Evolutionary conservation across 2,113 vertebrate genomes (phyloP).

Genomic region (Perca fluviatilis): DNA sequence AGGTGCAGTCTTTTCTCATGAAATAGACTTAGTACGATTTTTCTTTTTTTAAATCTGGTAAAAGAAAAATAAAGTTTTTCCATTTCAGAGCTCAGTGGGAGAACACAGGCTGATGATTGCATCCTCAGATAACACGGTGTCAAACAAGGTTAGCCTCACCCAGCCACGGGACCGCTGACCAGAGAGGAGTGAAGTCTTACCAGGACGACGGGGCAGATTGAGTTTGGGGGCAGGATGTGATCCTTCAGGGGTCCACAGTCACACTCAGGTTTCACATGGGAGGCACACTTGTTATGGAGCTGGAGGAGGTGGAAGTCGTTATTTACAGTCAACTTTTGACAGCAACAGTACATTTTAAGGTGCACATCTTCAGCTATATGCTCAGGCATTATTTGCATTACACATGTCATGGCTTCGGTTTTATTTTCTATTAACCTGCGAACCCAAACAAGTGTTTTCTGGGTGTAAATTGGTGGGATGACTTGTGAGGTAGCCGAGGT

Average conservation of each 20-base stretch:
- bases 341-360: background rate
- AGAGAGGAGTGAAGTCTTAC: conserved; percentile 81
- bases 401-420: conserved; percentile 10
- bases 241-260: conserved; percentile 94
- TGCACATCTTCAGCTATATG: background rate
- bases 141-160: conserved; percentile 33
- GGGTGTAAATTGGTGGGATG: conserved; percentile 79
- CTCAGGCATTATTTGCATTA: conserved; percentile 46
- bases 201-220: conserved; percentile 94
- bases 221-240: conserved; percentile 94
- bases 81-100: conserved; percentile 50
- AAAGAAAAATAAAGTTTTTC: conserved; percentile 23
- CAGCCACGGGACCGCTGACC: conserved; percentile 31
- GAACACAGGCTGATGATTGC: conserved; percentile 56
- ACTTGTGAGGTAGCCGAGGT: conserved; percentile 59
- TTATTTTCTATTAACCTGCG: conserved; percentile 54
- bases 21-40: background rate
- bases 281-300: conserved; percentile 98
- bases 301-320: conserved; percentile 72
- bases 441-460: conserved; percentile 66
- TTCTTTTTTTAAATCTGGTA: background rate
- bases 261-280: conserved; percentile 95
- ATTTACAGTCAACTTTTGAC: conserved; percentile 46
- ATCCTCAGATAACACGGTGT: conserved; percentile 24
- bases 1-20: background rate